phyloP scores from a whole-genome alignment of 2,797 vertebrate genomes.

The Decapterus maruadsi region DNA sequence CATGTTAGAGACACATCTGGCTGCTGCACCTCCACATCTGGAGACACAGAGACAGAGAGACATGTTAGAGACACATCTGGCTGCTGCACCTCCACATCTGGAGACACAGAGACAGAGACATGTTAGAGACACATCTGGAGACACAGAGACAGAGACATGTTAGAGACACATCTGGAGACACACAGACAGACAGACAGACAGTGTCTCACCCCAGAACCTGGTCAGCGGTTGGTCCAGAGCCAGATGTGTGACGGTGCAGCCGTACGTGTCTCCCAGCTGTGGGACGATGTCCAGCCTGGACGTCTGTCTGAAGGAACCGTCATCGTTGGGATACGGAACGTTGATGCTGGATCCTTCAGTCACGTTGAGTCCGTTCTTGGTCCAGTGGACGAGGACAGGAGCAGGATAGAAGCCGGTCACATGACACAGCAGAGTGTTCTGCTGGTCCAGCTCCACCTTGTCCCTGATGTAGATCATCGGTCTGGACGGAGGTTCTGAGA shows the following conservation, averaged over 20 bases:
- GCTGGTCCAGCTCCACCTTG: constrained; percentile 3
- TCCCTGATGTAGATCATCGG: constrained; percentile 59
- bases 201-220: constrained; percentile 44
- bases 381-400: constrained; percentile 66
- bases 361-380: constrained; percentile 53
- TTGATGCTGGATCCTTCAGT: constrained; percentile 32
- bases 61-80: too few relatives aligned
- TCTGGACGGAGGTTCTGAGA: constrained; percentile 49
- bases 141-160: too few relatives aligned
- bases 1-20: too few relatives aligned
- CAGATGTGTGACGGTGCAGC: constrained; percentile 53
- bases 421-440: constrained; percentile 63
- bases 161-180: too few relatives aligned
- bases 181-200: too few relatives aligned
- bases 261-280: constrained; percentile 62
- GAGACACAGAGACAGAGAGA: too few relatives aligned
- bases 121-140: too few relatives aligned
- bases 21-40: too few relatives aligned
- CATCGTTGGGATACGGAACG: constrained; percentile 23
- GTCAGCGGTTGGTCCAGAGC: constrained; percentile 1
- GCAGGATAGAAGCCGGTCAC: constrained; percentile 66
- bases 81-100: neutral
- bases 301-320: constrained; percentile 35
- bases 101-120: neutral
- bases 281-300: constrained; percentile 58